Base-by-base conservation (phyloP, 2,797 vertebrate species). In the Denticeps clupeoides region DNA sequence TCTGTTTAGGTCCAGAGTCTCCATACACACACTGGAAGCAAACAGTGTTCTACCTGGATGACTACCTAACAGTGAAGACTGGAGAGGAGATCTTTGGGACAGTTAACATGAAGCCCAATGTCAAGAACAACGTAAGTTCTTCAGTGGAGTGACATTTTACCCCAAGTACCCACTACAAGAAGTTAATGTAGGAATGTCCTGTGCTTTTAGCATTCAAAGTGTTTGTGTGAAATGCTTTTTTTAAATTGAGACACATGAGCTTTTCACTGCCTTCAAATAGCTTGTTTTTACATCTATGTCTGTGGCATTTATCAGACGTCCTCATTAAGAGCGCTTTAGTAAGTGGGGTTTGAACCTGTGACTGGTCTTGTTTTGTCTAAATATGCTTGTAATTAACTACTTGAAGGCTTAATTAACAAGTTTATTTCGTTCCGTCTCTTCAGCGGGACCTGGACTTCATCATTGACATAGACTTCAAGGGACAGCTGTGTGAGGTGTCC, bases 11-110 rank as follows among this genome's bases (percentile, higher is more conserved):
- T 58, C 92, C 92, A 0, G 92, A 94, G 70, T 93, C 92, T 53
- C 88, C 92, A 0, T 96, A 96, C 68, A 94, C 92, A 3, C 92
- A 95, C 75, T 96, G 92, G 92, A 95, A 95, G 74, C 92, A 96
- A 66, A 96, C 91, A 0, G 92, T 96, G 11, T 96, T 96, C 71
- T 96, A 96, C 64, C 78, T 96, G 77, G 90, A 96, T 22, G 92
- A 95, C 11, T 95, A 96, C 51, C 75, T 94, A 63, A 93, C 90
- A 0, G 92, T 95, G 5, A 94, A 94, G 72, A 91, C 86, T 0
- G 91, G 92, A 0, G 92, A 96, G 70, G 91, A 96, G 71, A 90
- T 95, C 49, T 90, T 91, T 2, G 90, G 91, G 59, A 95, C 89
- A 52, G 90, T 95, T 47, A 87, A 85, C 78, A 93, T 95, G 90